Evolutionary conservation across 2,888 invertebrate species (phyloP).

Genomic region (Physocephala rufipes): DNA sequence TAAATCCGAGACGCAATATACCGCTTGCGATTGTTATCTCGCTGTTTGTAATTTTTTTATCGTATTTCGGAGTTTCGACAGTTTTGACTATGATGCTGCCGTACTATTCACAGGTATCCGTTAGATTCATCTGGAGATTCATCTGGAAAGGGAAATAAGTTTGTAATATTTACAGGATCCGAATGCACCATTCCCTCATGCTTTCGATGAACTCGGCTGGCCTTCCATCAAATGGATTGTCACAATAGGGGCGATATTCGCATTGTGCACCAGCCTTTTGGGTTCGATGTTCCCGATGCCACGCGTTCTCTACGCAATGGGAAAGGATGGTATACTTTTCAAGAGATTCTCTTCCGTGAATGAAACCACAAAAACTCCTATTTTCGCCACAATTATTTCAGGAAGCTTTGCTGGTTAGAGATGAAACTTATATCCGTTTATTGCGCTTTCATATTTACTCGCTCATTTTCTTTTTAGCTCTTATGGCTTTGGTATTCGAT

Average conservation of each 20-base stretch:
- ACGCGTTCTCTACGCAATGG: slow-evolving; percentile 90
- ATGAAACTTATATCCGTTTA: background rate
- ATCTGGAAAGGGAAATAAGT: background rate
- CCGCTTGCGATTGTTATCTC: slow-evolving; percentile 90
- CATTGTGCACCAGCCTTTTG: slow-evolving; percentile 85
- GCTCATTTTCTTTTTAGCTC: slow-evolving; percentile 65
- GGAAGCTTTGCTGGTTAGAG: slow-evolving; percentile 77
- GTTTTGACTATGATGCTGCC: slow-evolving; percentile 96
- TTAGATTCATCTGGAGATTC: background rate
- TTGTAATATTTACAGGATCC: slow-evolving; percentile 70
- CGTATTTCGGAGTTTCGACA: slow-evolving; percentile 91
- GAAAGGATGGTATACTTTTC: slow-evolving; percentile 86
- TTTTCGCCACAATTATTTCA: slow-evolving; percentile 79
- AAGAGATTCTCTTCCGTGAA: slow-evolving; percentile 75
- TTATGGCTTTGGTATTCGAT: slow-evolving; percentile 90
- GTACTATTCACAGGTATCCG: slow-evolving; percentile 79
- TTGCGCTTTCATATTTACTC: background rate
- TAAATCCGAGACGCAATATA: slow-evolving; percentile 89
- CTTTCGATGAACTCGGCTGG: slow-evolving; percentile 81
- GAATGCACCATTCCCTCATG: slow-evolving; percentile 87
- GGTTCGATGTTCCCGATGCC: slow-evolving; percentile 91
- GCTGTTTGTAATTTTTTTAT: slow-evolving; percentile 81
- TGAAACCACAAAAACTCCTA: slow-evolving; percentile 79
- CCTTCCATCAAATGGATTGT: slow-evolving; percentile 87
- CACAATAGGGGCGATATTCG: slow-evolving; percentile 89